Conservation (phyloP, 2,888 invertebrate genomes). For the Acanthococcus lagerstroemiae region DNA sequence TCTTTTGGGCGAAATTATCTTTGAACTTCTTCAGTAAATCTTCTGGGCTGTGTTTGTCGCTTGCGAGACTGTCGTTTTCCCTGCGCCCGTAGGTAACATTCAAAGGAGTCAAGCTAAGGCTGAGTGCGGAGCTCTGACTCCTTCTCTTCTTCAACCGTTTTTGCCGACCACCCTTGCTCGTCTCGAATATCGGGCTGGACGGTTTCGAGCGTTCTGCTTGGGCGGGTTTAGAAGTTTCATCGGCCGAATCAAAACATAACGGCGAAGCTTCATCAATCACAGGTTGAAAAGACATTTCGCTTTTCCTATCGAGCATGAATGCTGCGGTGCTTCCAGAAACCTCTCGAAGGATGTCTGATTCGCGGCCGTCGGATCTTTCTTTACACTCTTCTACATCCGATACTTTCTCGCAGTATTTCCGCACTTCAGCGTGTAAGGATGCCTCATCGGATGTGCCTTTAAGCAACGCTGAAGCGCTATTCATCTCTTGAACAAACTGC, state of each 20-base stretch:
- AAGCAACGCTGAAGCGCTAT: too few species aligned
- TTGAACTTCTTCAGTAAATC: conserved; percentile 14
- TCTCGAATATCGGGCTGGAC: conserved; percentile 8
- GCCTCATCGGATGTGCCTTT: background rate
- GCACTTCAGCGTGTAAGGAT: background rate
- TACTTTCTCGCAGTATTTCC: too few species aligned
- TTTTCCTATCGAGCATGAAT: conserved; percentile 1
- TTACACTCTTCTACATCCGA: too few species aligned
- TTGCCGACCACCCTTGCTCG: background rate
- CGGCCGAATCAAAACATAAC: background rate
- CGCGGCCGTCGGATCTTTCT: too few species aligned
- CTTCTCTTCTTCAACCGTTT: background rate
- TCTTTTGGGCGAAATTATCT: background rate
- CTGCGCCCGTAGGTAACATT: conserved; percentile 7
- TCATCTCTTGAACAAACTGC: background rate
- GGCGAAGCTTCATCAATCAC: background rate
- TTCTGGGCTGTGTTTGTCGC: background rate
- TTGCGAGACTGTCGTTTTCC: background rate
- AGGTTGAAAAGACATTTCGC: background rate
- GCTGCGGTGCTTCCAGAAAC: background rate
- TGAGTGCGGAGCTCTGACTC: background rate
- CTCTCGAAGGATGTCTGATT: background rate
- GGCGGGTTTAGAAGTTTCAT: background rate
- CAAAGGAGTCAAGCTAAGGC: background rate
- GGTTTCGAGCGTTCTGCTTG: background rate